These are phyloP conservation scores for Eidolon dupreanum DNA, from an alignment of 2,797 vertebrate species.

Conservation along the genomic window DNA sequence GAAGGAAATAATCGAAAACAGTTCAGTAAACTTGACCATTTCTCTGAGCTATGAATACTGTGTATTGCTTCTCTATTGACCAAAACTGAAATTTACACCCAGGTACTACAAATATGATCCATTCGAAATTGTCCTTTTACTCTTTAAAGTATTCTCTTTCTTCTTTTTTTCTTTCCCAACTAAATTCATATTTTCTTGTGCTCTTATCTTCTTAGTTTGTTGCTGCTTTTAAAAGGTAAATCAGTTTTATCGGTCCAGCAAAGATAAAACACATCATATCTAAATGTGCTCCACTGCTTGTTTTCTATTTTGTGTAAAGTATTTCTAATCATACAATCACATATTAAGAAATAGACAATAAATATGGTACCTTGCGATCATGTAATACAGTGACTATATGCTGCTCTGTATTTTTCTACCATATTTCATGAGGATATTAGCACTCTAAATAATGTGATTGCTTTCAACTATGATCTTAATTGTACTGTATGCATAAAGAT, in stretches of 20 bases:
- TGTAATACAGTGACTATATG: background rate
- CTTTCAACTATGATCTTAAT: background rate
- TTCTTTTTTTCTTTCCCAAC: background rate
- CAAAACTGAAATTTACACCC: background rate
- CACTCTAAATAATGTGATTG: background rate
- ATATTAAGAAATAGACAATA: background rate
- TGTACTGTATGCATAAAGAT: background rate
- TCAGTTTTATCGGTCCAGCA: background rate
- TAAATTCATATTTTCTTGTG: background rate
- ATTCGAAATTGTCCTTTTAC: background rate
- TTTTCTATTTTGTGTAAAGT: background rate
- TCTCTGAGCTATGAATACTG: background rate
- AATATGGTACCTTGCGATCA: background rate
- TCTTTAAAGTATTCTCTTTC: background rate
- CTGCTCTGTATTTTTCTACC: background rate
- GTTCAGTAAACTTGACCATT: background rate
- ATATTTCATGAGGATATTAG: background rate
- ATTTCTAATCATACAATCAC: background rate
- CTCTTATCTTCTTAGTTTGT: background rate
- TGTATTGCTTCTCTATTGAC: background rate
- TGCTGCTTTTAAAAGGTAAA: conserved; percentile 5
- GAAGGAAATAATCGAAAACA: background rate
- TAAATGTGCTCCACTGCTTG: background rate
- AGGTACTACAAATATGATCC: background rate
- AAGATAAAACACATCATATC: background rate